Base-by-base conservation (phyloP, 2,113 vertebrate species). In the Glaucidium brasilianum region DNA sequence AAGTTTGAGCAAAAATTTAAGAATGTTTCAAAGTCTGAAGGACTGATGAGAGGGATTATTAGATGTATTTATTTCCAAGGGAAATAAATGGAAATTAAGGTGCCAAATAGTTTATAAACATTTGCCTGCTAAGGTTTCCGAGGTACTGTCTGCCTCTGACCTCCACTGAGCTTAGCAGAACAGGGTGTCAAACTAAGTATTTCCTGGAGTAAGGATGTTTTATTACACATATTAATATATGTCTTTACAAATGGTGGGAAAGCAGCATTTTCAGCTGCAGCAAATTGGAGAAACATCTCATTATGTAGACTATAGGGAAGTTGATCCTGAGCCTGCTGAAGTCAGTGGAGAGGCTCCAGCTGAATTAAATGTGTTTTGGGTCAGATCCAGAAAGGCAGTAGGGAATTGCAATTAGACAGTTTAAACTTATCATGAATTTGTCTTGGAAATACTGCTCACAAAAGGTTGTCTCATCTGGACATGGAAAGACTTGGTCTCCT, bases 341-440 rank as follows among this genome's bases (percentile, higher is more conserved):
- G 26, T 71, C 68, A 81, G 43, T 25, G 56, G 68, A 91, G 18
- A 67, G 43, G 16, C 27, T 94, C 75, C 95, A 95, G 64, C 32
- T 71, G 55, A 96, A 67, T 77, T 86, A 84, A 94, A 94, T 72
- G 30, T 34, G 8, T 34, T 94, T 93, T 89, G 94, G 30, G 21
- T 92, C 64, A 75, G 43, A 43, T 86, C 88, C 94, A 95, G 64
- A 80, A 84, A 86, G 34, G 52, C 95, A 93, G 68, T 41, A 89
- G 83, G 83, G 83, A 97, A 88, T 69, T 93, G 45, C 41, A 88
- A 66, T 84, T 68, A 95, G 75, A 63, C 79, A 59, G 63, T 89
- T 95, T 64, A 86, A 94, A 80, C 15, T 86, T 96, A 90, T 88
- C 72, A 52, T 72, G 75, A 84, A 60, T 81, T 93, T 93, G 47